Base-by-base conservation (phyloP, 2,888 invertebrate genomes). In the Disparrhopalites patrizii region DNA sequence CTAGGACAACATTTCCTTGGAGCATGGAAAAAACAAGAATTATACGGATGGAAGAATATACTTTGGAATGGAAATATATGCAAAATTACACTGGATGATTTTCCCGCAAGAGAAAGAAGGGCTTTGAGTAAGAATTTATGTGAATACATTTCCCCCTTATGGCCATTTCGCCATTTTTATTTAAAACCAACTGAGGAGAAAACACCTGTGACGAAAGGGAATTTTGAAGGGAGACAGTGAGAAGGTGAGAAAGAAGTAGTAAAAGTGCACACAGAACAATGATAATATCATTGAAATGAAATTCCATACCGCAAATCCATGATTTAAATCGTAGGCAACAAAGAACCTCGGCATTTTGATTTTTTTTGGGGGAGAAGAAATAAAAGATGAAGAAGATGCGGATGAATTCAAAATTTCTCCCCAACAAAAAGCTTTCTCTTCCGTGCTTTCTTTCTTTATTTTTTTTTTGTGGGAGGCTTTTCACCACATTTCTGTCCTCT, bases 271-370 rank as follows among this genome's bases (percentile, higher is more conserved):
- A 47, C n/a, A 47, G 18, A 15, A 47, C 18, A 47, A 10, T 23
- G 47, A 47, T 47, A 8, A 8, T 23, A 47, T n/a, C 10, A 4
- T 47, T 18, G 23, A 50, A 3, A 50, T 50, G n/a, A n/a, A 43
- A 43, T 43, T 43, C 4, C 63, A 52, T 63, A 63, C 63, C 63
- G 63, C 54, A n/a, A 63, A 54, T 55, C 63, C 55, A 38, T 54
- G 36, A 63, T 63, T 63, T 55, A 63, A 55, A 55, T 63, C 63
- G 55, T 63, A 63, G 15, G 63, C 33, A 54, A 43, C 55, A 63
- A 54, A 63, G 63, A 54, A 55, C 28, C 43, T 15, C 18, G 55
- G 27, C 63, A 63, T 63, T 20, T 60, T 31, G 15, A 30, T 20
- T 55, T 55, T 4, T 15, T 43, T 18, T 10, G n/a, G 5, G 4